phyloP scores from a whole-genome alignment of 2,888 invertebrate species.

The Clusia tigrina region DNA sequence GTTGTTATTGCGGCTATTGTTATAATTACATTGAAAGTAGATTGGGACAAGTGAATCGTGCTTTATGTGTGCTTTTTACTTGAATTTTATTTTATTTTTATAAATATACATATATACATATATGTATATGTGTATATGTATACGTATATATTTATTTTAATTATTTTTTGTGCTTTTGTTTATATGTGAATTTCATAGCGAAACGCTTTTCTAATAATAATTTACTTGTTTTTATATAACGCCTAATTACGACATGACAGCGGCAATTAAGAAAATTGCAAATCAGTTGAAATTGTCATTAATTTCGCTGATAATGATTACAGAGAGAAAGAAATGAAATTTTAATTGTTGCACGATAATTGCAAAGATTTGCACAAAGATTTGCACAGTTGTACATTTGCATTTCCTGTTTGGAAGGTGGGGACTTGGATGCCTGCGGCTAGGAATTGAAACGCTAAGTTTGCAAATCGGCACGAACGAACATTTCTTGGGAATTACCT shows the following conservation, averaged over 20 bases:
- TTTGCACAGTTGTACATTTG: no score
- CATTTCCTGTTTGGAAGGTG: neutral
- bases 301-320: neutral
- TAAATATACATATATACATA: no score
- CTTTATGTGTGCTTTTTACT: neutral
- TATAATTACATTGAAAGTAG: neutral
- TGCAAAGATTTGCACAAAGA: neutral
- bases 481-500: no score
- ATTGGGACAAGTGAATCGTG: neutral
- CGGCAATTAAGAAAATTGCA: neutral
- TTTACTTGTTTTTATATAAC: neutral
- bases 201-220: neutral
- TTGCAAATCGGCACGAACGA: no score
- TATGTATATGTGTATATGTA: no score
- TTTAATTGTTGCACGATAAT: neutral
- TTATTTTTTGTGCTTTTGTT: no score
- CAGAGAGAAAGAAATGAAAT: neutral
- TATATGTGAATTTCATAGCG: neutral
- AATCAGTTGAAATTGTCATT: neutral
- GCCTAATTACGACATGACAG: conserved; percentile 6
- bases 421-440: no score
- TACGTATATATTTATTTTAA: no score
- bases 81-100: no score
- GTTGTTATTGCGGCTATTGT: neutral
- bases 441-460: no score